These are phyloP conservation scores for Chironomus riparius DNA, from an alignment of 2,888 invertebrate genomes.

Conservation along the genomic window DNA sequence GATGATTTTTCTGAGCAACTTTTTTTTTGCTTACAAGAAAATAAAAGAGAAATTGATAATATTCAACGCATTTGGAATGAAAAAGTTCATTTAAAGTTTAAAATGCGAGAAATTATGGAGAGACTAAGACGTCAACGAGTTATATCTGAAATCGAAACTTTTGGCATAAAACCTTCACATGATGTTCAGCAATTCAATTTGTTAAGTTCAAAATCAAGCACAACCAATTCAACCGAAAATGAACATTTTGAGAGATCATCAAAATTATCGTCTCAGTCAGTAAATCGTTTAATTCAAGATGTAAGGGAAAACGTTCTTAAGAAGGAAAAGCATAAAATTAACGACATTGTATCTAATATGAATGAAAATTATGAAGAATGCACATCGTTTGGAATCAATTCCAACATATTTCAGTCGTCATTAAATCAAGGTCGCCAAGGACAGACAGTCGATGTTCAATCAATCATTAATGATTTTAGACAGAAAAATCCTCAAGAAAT, in stretches of 20 bases:
- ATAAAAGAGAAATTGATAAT: constrained; percentile 6
- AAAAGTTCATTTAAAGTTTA: constrained; percentile 13
- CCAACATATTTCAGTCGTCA: neutral
- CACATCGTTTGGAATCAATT: neutral
- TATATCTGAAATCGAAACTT: constrained; percentile 3
- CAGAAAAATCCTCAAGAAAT: constrained; percentile 66
- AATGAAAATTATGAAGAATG: neutral
- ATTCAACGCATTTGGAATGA: constrained; percentile 16
- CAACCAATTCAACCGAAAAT: constrained; percentile 10
- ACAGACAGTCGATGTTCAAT: constrained; percentile 71
- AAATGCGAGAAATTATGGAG: constrained; percentile 15
- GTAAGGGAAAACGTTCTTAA: neutral
- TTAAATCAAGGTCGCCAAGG: constrained; percentile 52
- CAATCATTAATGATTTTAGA: constrained; percentile 72
- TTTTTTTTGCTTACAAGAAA: constrained; percentile 10
- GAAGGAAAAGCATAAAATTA: neutral
- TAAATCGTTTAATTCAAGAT: constrained; percentile 13
- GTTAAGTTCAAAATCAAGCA: constrained; percentile 13
- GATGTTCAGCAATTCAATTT: neutral
- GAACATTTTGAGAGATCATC: neutral
- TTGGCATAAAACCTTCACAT: neutral
- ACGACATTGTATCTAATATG: neutral
- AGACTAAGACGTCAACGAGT: constrained; percentile 1
- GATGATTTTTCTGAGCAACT: constrained; percentile 15
- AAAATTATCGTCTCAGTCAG: constrained; percentile 1